A percentile compares a stretch with the other conserved stretches of the same genome.
These are phyloP conservation scores for Acrocephalus arundinaceus DNA, from an alignment of 2,113 vertebrate species.

Conservation along the genomic window DNA sequence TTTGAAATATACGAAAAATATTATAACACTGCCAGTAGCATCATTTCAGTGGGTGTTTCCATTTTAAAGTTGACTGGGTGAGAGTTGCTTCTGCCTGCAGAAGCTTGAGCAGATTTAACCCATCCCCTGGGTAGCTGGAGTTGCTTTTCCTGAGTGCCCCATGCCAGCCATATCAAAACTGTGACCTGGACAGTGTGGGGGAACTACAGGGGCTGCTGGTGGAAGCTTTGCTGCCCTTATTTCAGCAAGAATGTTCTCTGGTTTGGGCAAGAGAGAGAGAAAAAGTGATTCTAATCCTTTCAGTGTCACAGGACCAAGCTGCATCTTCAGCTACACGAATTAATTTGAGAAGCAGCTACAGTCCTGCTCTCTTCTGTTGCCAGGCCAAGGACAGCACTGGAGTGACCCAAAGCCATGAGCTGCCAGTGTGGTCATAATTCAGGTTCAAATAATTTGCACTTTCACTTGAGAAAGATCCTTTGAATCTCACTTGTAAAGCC, in stretches of 20 bases:
- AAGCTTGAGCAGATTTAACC: background rate
- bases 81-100: background rate
- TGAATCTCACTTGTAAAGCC: background rate
- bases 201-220: accelerated
- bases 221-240: background rate
- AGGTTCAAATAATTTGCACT: background rate
- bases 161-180: accelerated
- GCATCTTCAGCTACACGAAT: accelerated
- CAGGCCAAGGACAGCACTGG: background rate
- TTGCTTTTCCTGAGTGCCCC: background rate
- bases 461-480: background rate
- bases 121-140: background rate
- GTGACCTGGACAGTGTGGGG: background rate
- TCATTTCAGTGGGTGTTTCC: background rate
- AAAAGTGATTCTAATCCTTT: background rate
- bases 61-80: background rate
- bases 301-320: background rate
- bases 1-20: background rate
- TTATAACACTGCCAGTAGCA: background rate
- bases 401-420: background rate
- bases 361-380: background rate
- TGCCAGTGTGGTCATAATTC: background rate
- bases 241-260: background rate
- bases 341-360: background rate
- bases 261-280: background rate